phyloP scores from a whole-genome alignment of 2,888 invertebrate species.

The Dasypolia templi region DNA sequence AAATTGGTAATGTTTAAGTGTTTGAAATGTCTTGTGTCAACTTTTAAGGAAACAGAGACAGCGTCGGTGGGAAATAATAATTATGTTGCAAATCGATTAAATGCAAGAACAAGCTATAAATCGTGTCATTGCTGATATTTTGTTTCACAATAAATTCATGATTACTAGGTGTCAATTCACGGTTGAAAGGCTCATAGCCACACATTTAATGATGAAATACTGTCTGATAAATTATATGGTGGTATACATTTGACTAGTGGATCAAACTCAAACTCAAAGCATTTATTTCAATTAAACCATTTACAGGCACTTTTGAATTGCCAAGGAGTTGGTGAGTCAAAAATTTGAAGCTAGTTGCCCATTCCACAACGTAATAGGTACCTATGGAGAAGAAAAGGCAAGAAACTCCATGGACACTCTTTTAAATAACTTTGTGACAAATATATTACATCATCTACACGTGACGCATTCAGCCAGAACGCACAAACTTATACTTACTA shows the following conservation, averaged over 20 bases:
- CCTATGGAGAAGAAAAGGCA: too few relatives aligned
- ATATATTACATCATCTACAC: too few relatives aligned
- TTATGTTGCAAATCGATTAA: conserved; percentile 31
- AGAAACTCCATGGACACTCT: too few relatives aligned
- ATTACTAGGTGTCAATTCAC: conserved; percentile 19
- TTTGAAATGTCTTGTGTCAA: conserved; percentile 40
- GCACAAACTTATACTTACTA: too few relatives aligned
- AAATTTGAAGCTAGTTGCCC: too few relatives aligned
- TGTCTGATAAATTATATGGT: neutral
- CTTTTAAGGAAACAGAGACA: conserved; percentile 36
- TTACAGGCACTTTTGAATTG: too few relatives aligned
- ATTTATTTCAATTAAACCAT: too few relatives aligned
- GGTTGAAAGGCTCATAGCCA: neutral
- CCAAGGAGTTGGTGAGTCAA: too few relatives aligned
- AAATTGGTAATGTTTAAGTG: conserved; percentile 31
- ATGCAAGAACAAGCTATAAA: conserved; percentile 26
- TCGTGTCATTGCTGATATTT: conserved; percentile 17
- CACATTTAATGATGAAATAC: neutral
- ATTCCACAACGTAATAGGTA: too few relatives aligned
- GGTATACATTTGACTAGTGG: neutral
- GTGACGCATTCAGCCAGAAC: too few relatives aligned
- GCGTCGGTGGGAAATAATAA: conserved; percentile 21
- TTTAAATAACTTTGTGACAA: too few relatives aligned
- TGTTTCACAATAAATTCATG: conserved; percentile 27
- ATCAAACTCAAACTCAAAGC: too few relatives aligned